These are phyloP conservation scores for Lysandra bellargus DNA, from an alignment of 2,888 invertebrate genomes.

Conservation along the genomic window DNA sequence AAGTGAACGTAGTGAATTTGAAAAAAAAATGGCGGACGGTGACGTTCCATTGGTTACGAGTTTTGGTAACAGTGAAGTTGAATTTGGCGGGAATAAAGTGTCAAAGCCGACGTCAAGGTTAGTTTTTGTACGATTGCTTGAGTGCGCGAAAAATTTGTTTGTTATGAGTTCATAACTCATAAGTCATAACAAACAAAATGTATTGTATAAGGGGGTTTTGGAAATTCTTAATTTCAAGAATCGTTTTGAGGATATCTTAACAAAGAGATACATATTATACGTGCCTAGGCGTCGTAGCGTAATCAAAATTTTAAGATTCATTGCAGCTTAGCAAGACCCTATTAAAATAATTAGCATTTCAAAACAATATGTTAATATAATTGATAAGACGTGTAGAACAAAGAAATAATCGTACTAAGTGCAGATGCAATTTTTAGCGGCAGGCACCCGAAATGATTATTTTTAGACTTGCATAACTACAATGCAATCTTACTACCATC, in stretches of 20 bases:
- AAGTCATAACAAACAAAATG: background rate
- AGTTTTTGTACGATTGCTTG: constrained; percentile 46
- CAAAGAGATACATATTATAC: background rate
- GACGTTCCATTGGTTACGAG: constrained; percentile 71
- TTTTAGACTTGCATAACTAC: background rate
- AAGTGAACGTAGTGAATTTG: constrained; percentile 43
- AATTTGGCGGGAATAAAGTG: constrained; percentile 69
- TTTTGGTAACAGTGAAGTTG: constrained; percentile 69
- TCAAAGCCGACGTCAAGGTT: constrained; percentile 71
- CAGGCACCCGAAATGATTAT: background rate
- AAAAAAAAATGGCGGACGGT: constrained; percentile 65
- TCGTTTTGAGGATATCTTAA: background rate
- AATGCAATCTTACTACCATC: background rate
- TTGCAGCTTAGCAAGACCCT: background rate
- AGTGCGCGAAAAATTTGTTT: background rate
- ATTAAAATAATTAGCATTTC: background rate
- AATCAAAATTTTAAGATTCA: constrained; percentile 1
- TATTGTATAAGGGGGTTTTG: background rate
- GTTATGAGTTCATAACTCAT: background rate
- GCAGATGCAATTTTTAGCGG: background rate
- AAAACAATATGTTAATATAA: background rate
- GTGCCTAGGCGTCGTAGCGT: background rate
- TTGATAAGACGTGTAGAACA: background rate
- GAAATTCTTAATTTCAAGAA: background rate
- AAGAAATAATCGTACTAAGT: background rate